Evolutionary conservation across 2,797 vertebrate genomes (phyloP), one percentile per base, ranked within the genome.

Genomic region (Anguilla marmorata): DNA sequence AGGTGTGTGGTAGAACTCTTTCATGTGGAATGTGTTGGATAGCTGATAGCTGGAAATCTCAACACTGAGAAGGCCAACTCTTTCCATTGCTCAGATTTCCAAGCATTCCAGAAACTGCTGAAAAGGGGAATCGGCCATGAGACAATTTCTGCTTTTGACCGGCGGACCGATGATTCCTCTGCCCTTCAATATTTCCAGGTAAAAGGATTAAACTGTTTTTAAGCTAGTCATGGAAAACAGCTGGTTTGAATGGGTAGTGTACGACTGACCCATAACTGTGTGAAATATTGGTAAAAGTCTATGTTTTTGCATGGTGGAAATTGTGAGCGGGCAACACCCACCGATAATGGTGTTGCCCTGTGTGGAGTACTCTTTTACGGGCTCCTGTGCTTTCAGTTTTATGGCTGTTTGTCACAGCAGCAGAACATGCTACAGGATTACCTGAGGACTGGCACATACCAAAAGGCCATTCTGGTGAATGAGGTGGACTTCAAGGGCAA

Each of bases 371-470:
- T 89, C 5, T 85, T 79, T 90, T 85, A 88, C 60, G 6, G 1
- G 54, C 86, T 86, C 72, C 85, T 92, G 48, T 66, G 7, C 86
- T 87, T 94, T 50, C 86, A 97, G 96, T 96, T 96, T 94, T 96
- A 96, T 91, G 94, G 94, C 88, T 96, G 92, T 90, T 91, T 97
- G 72, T 96, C 94, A 30, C 96, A 96, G 93, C 95, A 97, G 90
- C 96, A 97, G 93, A 96, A 94, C 89, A 94, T 96, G 91, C 95
- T 97, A 45, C 95, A 97, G 90, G 96, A 97, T 93, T 96, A 94
- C 91, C 89, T 95, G 92, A 96, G 95, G 89, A 97, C 92, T 0
- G 94, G 93, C 83, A 97, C 96, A 1, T 97, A 96, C 85, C 95
- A 96, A 89, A 96, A 93, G 92, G 96, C 95, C 88, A 94, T 97